phyloP scores from a whole-genome alignment of 2,797 vertebrate genomes.

The Tinamus major region DNA sequence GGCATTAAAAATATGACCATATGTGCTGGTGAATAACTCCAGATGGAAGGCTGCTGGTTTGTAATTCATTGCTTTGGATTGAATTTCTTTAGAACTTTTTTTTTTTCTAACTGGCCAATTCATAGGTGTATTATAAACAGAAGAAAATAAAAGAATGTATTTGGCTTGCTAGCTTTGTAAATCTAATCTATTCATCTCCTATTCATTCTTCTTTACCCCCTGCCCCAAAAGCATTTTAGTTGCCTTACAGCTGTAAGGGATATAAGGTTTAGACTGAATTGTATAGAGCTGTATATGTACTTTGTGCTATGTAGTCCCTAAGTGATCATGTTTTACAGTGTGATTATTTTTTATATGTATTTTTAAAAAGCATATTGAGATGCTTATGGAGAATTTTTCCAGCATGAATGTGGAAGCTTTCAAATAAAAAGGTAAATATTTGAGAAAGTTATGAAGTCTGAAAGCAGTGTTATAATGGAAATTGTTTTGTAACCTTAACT shows the following conservation, averaged over 20 bases:
- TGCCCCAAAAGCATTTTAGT: not conserved
- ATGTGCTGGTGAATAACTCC: constrained; percentile 78
- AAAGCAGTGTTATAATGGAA: not conserved
- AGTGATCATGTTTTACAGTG: not conserved
- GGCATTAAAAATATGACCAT: constrained; percentile 48
- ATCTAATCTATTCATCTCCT: not conserved
- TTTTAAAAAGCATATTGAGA: not conserved
- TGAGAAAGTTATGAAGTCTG: not conserved
- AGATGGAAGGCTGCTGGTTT: constrained; percentile 77
- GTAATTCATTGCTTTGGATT: constrained; percentile 66
- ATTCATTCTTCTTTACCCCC: not conserved
- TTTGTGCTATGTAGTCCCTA: not conserved
- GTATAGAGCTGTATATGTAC: not conserved
- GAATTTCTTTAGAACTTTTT: constrained; percentile 54
- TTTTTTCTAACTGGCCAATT: not conserved
- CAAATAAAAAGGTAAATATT: not conserved
- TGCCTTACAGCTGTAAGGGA: not conserved
- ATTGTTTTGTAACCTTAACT: not conserved
- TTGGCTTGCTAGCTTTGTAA: not conserved
- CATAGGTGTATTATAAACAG: not conserved
- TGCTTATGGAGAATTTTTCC: not conserved
- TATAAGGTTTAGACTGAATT: not conserved
- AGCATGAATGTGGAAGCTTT: not conserved
- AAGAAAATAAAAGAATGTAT: not conserved
- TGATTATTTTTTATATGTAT: not conserved